Evolutionary conservation across 2,888 invertebrate species (phyloP), one percentile per base, ranked within the genome.

Genomic region (Melikaiella ostensackeni): DNA sequence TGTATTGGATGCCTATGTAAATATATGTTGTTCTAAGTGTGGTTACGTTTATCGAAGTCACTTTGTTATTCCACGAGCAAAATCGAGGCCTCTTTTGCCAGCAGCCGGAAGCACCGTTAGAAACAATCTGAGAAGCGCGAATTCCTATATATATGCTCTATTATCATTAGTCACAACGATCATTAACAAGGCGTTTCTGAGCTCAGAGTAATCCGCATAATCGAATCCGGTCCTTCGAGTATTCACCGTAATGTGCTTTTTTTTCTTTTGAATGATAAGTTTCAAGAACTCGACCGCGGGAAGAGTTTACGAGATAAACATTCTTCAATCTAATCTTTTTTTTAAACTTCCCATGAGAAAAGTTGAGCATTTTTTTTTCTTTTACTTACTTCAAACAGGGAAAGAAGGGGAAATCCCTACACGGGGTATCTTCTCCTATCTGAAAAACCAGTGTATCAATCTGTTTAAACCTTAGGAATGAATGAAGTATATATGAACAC

Each of bases 151-250:
- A 30, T 11, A 19, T 63, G 27, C 33, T 63, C 63, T 11, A 63
- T 63, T 63, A 21, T 27, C 59, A 59, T 38, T 38, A 63, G 35
- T 63, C 35, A 63, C n/a, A 35, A 21, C 9, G n/a, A 46, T 46
- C 8, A 66, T 66, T 19, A 4, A 46, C n/a, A n/a, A 55, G 50
- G 30, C 30, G 30, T 50, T 70, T 30, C 50, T 30, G 46, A n/a
- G 30, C 16, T 8, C 24, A 46, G 16, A 42, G 42, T 66, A 66
- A 66, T 66, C 42, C 27, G 16, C 9, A 70, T 70, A 50, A 50
- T 66, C 66, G 38, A 66, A 66, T 70, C 70, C 50, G 50, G 70
- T 70, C 70, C 27, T 70, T 70, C 70, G 19, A 30, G 21, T 70
- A 50, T 70, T 70, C 70, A 70, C 13, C 38, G 38, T 38, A 38